phyloP scores from a whole-genome alignment of 1,140 invertebrate species.

The Anoplolepis gracilipes region DNA sequence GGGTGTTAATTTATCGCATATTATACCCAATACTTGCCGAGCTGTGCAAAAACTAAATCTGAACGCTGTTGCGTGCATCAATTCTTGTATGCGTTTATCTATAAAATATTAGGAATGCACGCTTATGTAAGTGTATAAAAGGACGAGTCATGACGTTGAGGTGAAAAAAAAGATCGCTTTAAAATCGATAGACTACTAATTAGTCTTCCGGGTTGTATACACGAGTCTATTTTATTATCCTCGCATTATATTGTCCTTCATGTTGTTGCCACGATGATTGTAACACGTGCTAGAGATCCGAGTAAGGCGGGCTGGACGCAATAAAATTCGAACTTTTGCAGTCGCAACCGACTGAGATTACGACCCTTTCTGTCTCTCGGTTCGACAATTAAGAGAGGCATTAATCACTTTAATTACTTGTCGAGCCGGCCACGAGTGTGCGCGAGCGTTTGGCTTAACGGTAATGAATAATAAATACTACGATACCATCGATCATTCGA shows the following conservation, averaged over 20 bases:
- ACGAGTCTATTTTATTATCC: not conserved
- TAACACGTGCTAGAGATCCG: not conserved
- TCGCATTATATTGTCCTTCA: not conserved
- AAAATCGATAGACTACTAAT: not conserved
- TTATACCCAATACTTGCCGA: not conserved
- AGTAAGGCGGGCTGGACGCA: not conserved
- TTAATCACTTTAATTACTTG: conserved; percentile 72
- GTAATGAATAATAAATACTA: conserved; percentile 71
- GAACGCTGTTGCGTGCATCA: not conserved
- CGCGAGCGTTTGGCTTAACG: conserved; percentile 50
- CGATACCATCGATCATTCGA: conserved; percentile 66
- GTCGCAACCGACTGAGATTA: conserved; percentile 35
- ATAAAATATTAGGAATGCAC: conserved; percentile 20
- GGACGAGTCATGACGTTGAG: not conserved
- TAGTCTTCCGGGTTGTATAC: not conserved
- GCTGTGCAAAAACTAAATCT: not conserved
- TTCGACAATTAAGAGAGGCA: conserved; percentile 59
- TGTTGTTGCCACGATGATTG: not conserved
- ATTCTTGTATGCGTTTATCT: not conserved
- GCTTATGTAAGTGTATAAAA: not conserved
- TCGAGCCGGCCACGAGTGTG: conserved; percentile 17
- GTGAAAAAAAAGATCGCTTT: not conserved
- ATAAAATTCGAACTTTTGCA: conserved; percentile 50
- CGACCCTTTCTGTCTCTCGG: conserved; percentile 55
- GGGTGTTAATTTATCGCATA: not conserved